These are phyloP conservation scores for Coilia nasus DNA, from an alignment of 2,797 vertebrate species.

Conservation along the genomic window DNA sequence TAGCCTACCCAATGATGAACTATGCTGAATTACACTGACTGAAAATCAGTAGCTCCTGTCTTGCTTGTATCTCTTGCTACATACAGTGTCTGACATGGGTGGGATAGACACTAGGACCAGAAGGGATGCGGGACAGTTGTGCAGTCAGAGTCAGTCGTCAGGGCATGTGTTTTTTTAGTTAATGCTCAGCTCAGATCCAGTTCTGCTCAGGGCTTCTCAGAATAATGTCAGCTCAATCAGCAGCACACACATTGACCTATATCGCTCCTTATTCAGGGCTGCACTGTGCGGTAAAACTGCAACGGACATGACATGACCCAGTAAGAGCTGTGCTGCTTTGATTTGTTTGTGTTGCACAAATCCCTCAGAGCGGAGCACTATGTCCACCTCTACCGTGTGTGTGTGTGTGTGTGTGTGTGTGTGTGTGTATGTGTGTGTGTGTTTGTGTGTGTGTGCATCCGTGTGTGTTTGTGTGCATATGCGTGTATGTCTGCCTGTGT, in stretches of 20 bases:
- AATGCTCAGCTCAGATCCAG: not conserved
- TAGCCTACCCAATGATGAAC: not conserved
- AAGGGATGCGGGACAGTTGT: not conserved
- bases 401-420: not conserved
- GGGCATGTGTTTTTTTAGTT: not conserved
- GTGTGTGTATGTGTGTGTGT: not conserved
- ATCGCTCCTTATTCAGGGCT: not conserved
- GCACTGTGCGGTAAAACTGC: not conserved
- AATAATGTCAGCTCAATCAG: constrained; percentile 13
- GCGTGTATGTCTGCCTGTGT: not conserved
- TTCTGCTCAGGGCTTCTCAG: constrained; percentile 8
- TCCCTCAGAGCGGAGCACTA: not conserved
- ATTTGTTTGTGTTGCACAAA: not conserved
- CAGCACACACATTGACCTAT: not conserved
- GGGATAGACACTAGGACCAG: not conserved
- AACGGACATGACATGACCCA: not conserved
- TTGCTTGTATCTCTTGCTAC: not conserved
- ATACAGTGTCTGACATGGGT: not conserved
- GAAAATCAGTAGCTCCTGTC: not conserved
- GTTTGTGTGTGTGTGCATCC: not conserved
- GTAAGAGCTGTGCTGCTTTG: not conserved
- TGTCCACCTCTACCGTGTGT: not conserved
- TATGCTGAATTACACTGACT: not conserved
- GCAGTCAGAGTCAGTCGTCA: not conserved
- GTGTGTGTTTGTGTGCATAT: not conserved